Base-by-base conservation (phyloP, 2,888 invertebrate species). In the Drosophila pseudotakahashii region DNA sequence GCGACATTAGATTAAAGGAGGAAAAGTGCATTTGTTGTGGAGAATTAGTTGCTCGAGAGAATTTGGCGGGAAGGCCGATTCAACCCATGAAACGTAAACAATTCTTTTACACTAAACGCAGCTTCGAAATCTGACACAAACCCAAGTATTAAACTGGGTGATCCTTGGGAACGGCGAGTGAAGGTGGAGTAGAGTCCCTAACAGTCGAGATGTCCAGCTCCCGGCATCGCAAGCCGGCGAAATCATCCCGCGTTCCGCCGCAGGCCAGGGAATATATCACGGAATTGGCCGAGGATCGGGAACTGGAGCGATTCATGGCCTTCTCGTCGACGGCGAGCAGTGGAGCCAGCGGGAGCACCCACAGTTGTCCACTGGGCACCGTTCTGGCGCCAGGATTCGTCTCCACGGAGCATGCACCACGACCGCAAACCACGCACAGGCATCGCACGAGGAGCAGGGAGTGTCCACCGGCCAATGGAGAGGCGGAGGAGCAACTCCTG, bases 301-400 rank as follows among this genome's bases (percentile, higher is more conserved):
- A 88, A 7, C 57, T 82, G 41, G 73, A 82, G 19, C 88, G 82
- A 6, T 82, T 75, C 16, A 87, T 82, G 88, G 69, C 73, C 3
- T 19, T 82, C 3, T 82, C 82, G 0, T 82, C 81, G 16, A 81
- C 87, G 19, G 77, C 76, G 0, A 82, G 82, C 69, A 87, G 73
- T 26, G 73, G 64, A 7, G 55, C 79, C 13, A 77, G 85, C 59
- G 72, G 69, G 62, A 79, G 87, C 75, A 69, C 74, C 39, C 68
- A 53, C 37, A 67, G 55, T 11, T 71, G 72, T 19, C 48, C 52
- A 34, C 10, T 52, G 30, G 62, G 34, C 32, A 11, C 7, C 16
- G 11, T 13, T 1, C 10, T 26, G 2, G 9, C 52, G 5, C 14
- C 42, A 10, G 61, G 19, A 7, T 3, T 11, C 11, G 14, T n/a